Evolutionary conservation across 2,113 vertebrate species (phyloP).

Genomic region (Nanorana parkeri): DNA sequence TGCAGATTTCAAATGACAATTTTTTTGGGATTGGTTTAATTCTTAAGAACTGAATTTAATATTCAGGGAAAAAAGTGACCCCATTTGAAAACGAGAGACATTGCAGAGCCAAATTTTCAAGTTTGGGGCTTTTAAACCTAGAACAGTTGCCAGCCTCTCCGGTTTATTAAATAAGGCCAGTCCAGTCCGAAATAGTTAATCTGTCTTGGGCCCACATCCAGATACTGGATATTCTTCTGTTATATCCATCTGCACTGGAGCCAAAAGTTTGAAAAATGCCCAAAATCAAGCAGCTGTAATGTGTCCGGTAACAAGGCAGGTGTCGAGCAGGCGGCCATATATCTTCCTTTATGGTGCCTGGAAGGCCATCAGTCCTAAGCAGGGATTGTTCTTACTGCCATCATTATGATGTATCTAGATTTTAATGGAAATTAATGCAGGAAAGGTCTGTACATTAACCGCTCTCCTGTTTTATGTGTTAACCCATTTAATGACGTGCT

Average conservation of each 20-base stretch:
- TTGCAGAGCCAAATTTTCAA: no score
- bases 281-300: slow-evolving; percentile 34
- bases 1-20: no score
- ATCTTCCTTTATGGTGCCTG: slow-evolving; percentile 18
- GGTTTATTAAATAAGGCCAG: no score
- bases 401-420: slow-evolving; percentile 10
- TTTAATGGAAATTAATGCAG: not conserved
- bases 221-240: not conserved
- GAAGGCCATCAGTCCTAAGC: slow-evolving; percentile 5
- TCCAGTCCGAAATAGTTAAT: slow-evolving; percentile 5
- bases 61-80: no score
- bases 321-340: not conserved
- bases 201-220: not conserved
- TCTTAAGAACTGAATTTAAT: no score
- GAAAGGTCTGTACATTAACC: not conserved
- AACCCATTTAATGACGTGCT: not conserved
- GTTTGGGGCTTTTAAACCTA: no score
- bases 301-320: slow-evolving; percentile 16
- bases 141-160: no score
- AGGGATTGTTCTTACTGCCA: not conserved
- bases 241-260: slow-evolving; percentile 11
- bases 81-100: no score
- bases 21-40: no score
- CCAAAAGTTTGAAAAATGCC: slow-evolving; percentile 29
- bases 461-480: not conserved